Evolutionary conservation across 2,113 vertebrate genomes (phyloP), one percentile per base, ranked within the genome.

Genomic region (Rhinoderma darwinii): DNA sequence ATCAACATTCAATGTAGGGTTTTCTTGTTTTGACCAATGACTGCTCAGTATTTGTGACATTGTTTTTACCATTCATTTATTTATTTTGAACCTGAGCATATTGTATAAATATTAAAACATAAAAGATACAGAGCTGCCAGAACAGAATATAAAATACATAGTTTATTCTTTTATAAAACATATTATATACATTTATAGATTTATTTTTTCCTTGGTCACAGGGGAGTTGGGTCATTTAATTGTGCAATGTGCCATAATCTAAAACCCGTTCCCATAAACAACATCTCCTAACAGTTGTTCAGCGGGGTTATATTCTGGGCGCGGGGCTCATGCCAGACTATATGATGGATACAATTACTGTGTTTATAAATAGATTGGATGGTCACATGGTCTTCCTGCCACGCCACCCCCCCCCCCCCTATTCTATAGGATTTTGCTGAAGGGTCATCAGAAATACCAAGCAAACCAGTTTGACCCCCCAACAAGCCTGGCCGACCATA

Each of bases 291-390:
- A 41, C 78, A 41, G 78, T 39, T 63, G 78, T 17, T 7, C 73
- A 2, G 61, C 37, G 5, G 50, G 61, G 43, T 12, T 70, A 79
- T 70, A 79, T 68, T 79, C 25, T 35, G n/a, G 59, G 44, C 47
- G 22, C 74, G 2, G 51, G 73, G 22, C 51, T 74, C 35, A 37
- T 82, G 68, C 44, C 44, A 35, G 66, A 63, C 81, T 81, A 82
- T 56, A 68, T 59, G 85, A 74, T n/a, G 30, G 85, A 87, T 82
- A 82, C 47, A 74, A 74, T 87, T 87, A 87, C 85, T 61, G 77
- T 47, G 78, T 75, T 74, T 87, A 87, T 87, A 87, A 87, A 87
- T 87, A 87, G 85, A 82, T 37, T 1, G 18, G 22, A 7, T 11
- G 37, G 68, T 72, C 68, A 72, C 51, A 61, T 72, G 78, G 78